These are phyloP conservation scores for Ochropleura leucogaster DNA, from an alignment of 2,888 invertebrate genomes.

Conservation along the genomic window DNA sequence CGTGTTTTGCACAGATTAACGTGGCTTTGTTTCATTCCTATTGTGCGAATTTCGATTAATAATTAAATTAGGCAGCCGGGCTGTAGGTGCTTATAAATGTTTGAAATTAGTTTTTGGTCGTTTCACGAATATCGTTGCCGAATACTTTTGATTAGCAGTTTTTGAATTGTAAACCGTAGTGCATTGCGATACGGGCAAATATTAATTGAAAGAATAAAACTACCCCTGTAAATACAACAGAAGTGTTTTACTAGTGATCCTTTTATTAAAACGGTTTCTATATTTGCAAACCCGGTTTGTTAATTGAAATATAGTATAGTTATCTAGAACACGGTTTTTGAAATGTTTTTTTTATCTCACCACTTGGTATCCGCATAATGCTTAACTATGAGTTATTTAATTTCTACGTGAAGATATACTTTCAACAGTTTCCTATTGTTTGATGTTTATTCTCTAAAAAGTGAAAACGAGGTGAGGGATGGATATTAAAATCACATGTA, in stretches of 20 bases:
- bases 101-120: slow-evolving; percentile 69
- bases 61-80: slow-evolving; percentile 70
- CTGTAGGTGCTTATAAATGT: slow-evolving; percentile 66
- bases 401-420: neutral
- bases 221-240: slow-evolving; percentile 15
- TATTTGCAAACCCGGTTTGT: slow-evolving; percentile 24
- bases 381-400: too few relatives aligned
- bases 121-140: slow-evolving; percentile 51
- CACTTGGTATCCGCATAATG: neutral
- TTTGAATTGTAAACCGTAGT: slow-evolving; percentile 38
- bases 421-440: neutral
- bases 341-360: neutral
- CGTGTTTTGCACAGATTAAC: slow-evolving; percentile 75
- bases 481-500: neutral
- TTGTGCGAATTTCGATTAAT: slow-evolving; percentile 73
- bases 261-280: slow-evolving; percentile 25
- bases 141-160: slow-evolving; percentile 36
- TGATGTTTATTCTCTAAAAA: neutral
- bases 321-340: neutral
- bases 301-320: slow-evolving; percentile 8
- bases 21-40: slow-evolving; percentile 74
- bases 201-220: slow-evolving; percentile 23
- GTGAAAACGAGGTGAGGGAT: neutral
- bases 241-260: slow-evolving; percentile 37
- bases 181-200: slow-evolving; percentile 16